Conservation (phyloP, 2,888 invertebrate genomes). For the Melanotus villosus region DNA sequence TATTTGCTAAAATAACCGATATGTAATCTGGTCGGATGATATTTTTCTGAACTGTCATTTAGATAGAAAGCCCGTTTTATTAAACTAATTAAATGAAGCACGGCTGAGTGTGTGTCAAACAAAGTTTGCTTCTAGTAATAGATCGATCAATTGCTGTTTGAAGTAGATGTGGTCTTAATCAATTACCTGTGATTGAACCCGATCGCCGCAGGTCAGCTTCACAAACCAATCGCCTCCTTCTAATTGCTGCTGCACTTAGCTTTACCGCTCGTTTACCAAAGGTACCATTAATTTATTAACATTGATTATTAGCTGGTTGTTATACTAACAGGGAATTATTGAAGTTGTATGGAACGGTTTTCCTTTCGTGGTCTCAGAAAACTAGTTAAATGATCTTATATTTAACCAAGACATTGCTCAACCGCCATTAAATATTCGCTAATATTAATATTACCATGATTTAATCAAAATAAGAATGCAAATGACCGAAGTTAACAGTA, state of each 20-base stretch:
- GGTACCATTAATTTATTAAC: constrained; percentile 41
- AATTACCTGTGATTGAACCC: constrained; percentile 68
- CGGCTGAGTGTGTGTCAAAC: constrained; percentile 9
- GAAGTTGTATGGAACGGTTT: too few species aligned
- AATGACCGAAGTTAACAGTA: too few species aligned
- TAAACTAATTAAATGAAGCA: constrained; percentile 3
- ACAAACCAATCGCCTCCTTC: constrained; percentile 42
- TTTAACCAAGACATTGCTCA: too few species aligned
- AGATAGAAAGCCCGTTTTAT: background rate
- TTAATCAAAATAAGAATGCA: too few species aligned
- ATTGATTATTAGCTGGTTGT: background rate
- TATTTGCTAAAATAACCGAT: too few species aligned
- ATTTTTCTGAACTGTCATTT: too few species aligned
- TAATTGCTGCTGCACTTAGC: constrained; percentile 46
- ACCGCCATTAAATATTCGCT: too few species aligned
- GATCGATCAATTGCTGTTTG: constrained; percentile 63
- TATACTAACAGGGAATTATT: too few species aligned
- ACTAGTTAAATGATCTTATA: too few species aligned
- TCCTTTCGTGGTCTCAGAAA: too few species aligned
- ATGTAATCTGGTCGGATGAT: too few species aligned
- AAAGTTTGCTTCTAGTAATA: constrained; percentile 45
- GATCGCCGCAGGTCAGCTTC: constrained; percentile 63
- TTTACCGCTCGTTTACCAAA: constrained; percentile 31
- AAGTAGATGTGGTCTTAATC: constrained; percentile 65
- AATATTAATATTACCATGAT: too few species aligned